These are phyloP conservation scores for Musca vetustissima DNA, from an alignment of 1,140 invertebrate genomes.

Conservation along the genomic window DNA sequence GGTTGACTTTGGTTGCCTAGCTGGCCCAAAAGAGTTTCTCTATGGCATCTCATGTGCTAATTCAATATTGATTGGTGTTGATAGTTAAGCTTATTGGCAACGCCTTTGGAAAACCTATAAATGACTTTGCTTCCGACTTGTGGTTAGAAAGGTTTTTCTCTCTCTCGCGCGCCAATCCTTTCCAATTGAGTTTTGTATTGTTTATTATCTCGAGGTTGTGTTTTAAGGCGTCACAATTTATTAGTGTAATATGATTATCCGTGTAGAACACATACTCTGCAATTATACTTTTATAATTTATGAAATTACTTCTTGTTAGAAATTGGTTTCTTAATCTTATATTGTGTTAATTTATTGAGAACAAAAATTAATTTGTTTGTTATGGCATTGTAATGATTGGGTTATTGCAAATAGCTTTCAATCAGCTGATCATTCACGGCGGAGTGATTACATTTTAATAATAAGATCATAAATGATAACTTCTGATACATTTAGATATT, in stretches of 20 bases:
- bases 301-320: conserved; percentile 32
- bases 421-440: background rate
- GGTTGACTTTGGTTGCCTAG: no score
- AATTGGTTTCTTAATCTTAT: conserved; percentile 11
- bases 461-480: no score
- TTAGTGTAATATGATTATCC: conserved; percentile 45
- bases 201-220: conserved; percentile 10
- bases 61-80: conserved; percentile 29
- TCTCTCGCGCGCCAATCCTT: no score
- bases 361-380: conserved; percentile 2
- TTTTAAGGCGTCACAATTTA: conserved; percentile 42
- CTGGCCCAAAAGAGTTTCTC: background rate
- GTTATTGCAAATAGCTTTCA: background rate
- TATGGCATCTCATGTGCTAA: conserved; percentile 13
- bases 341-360: conserved; percentile 8
- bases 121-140: conserved; percentile 22
- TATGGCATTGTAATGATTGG: no score
- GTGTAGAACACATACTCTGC: no score
- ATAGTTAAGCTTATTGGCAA: conserved; percentile 25
- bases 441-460: no score
- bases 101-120: conserved; percentile 22
- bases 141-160: conserved; percentile 1
- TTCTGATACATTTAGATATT: no score
- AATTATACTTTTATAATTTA: conserved; percentile 36
- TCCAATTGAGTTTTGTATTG: no score